A percentile compares a stretch with the other conserved stretches of the same genome.
Evolutionary conservation across 2,113 vertebrate species (phyloP).

Genomic region (Alethe castanea): DNA sequence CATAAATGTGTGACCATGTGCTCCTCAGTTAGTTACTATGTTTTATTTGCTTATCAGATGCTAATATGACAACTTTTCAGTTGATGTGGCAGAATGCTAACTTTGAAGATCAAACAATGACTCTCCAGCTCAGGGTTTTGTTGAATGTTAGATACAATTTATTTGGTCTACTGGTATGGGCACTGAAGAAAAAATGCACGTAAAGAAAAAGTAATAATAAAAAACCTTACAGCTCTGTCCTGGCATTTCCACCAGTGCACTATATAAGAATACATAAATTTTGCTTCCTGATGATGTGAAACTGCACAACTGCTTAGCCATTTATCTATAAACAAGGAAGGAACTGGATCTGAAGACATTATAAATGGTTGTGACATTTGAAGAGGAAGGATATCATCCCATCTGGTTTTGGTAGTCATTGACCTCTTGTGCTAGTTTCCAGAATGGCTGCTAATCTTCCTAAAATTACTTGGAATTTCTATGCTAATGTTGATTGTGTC

Average conservation of each 20-base stretch:
- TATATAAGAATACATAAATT: neutral
- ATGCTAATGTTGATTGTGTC: neutral
- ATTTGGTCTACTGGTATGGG: neutral
- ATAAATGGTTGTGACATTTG: neutral
- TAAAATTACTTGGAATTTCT: neutral
- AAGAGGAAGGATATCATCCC: constrained; percentile 2
- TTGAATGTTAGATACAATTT: neutral
- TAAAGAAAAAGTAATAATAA: neutral
- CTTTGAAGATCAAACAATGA: neutral
- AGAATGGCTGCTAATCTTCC: constrained; percentile 3
- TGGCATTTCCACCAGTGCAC: neutral
- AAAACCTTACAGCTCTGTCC: neutral
- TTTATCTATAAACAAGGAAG: constrained; percentile 8
- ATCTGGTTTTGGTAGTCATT: neutral
- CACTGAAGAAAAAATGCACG: neutral
- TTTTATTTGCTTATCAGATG: neutral
- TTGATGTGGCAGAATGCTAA: neutral
- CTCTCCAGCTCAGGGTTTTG: neutral
- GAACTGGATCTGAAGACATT: neutral
- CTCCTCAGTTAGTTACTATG: neutral
- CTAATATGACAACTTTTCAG: neutral
- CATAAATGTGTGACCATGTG: neutral
- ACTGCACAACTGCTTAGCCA: neutral
- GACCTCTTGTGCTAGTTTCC: neutral
- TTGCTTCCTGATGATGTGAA: neutral